Evolutionary conservation across 2,888 invertebrate genomes (phyloP).

Genomic region (Lucinisca nassula): DNA sequence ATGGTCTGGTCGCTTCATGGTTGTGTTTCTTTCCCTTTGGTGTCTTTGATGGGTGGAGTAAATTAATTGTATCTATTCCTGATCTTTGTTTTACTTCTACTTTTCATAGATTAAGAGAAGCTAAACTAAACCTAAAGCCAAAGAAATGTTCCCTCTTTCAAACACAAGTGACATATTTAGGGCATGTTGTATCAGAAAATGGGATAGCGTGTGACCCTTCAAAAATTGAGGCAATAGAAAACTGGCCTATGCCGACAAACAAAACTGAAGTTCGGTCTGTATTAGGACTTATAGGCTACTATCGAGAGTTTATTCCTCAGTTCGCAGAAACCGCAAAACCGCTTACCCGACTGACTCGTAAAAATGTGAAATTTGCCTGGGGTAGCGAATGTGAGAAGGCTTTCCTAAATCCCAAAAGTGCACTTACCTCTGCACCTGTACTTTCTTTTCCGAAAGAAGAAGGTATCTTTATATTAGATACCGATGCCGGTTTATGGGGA

Average conservation of each 20-base stretch:
- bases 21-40: no score
- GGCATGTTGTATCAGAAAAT: slow-evolving; percentile 5
- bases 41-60: no score
- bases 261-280: slow-evolving; percentile 20
- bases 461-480: slow-evolving; percentile 24
- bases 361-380: slow-evolving; percentile 18
- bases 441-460: slow-evolving; percentile 4
- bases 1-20: no score
- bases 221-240: slow-evolving; percentile 8
- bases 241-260: slow-evolving; percentile 18
- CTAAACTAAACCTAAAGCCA: slow-evolving; percentile 21
- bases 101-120: slow-evolving; percentile 1
- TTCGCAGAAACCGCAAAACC: slow-evolving; percentile 16
- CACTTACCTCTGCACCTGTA: neutral
- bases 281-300: slow-evolving; percentile 22
- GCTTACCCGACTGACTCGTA: neutral
- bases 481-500: neutral
- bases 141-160: slow-evolving; percentile 27
- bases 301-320: slow-evolving; percentile 8
- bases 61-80: no score
- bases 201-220: slow-evolving; percentile 11
- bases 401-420: slow-evolving; percentile 8
- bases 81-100: no score
- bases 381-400: neutral
- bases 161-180: slow-evolving; percentile 12